Conservation (phyloP, 2,113 vertebrate species). For the Cercopithecus mona region DNA sequence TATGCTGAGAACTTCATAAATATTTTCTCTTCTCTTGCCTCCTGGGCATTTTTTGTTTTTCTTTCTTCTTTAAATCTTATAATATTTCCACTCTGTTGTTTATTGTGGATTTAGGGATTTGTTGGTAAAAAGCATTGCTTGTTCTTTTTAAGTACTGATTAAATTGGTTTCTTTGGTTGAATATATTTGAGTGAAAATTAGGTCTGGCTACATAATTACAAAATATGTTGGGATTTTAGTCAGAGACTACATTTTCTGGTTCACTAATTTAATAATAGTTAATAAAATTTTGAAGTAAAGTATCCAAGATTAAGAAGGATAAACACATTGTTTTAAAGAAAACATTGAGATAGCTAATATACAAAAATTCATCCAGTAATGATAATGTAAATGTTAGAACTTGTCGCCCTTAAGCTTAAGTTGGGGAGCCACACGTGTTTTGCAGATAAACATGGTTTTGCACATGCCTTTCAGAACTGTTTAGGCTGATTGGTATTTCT, state of each 20-base stretch:
- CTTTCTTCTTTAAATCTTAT: neutral
- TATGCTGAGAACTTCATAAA: neutral
- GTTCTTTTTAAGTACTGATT: neutral
- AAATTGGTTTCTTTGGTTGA: constrained; percentile 21
- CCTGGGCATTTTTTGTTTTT: neutral
- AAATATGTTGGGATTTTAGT: neutral
- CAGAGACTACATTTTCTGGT: constrained; percentile 13
- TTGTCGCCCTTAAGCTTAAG: neutral
- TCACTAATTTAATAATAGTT: neutral
- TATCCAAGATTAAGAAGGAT: neutral
- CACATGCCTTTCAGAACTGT: neutral
- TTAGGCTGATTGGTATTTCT: constrained; percentile 14
- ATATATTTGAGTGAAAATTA: constrained; percentile 35
- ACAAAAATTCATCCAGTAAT: neutral
- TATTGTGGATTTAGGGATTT: neutral
- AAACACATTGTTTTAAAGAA: neutral
- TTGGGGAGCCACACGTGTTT: neutral
- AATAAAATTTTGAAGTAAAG: neutral
- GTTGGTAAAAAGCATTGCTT: neutral
- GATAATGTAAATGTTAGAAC: neutral
- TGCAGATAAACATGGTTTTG: neutral
- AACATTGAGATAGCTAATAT: neutral
- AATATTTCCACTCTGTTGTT: neutral
- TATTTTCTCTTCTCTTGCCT: constrained; percentile 30
- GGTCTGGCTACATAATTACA: neutral